phyloP scores from a whole-genome alignment of 1,140 invertebrate species.

The Pachyrhynchus sulphureomaculatus region DNA sequence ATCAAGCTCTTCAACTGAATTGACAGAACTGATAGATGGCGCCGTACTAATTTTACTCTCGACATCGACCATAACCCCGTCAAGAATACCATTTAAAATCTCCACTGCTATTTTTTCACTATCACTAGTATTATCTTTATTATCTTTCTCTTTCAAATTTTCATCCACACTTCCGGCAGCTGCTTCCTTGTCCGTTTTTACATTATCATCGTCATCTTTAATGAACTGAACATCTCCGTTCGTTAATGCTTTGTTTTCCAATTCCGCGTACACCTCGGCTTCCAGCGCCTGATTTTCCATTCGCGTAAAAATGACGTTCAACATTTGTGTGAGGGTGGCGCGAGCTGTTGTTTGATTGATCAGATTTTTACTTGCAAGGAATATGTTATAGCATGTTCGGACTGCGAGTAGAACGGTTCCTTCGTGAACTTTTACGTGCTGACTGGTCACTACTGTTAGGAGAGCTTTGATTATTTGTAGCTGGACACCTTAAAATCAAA shows the following conservation, averaged over 20 bases:
- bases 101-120: constrained; percentile 26
- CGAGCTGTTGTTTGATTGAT: constrained; percentile 99
- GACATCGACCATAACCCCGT: constrained; percentile 54
- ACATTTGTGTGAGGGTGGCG: constrained; percentile 97
- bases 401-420: constrained; percentile 93
- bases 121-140: not conserved
- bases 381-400: constrained; percentile 97
- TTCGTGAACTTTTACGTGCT: constrained; percentile 98
- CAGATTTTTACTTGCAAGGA: constrained; percentile 92
- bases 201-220: constrained; percentile 11
- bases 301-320: constrained; percentile 94
- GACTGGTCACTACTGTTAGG: constrained; percentile 95
- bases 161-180: not conserved
- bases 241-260: constrained; percentile 16
- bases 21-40: constrained; percentile 21
- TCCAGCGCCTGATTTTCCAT: constrained; percentile 90
- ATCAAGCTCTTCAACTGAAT: constrained; percentile 24
- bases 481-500: constrained; percentile 87
- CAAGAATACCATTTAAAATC: constrained; percentile 58
- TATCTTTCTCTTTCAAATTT: not conserved
- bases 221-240: constrained; percentile 33
- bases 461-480: constrained; percentile 99
- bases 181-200: constrained; percentile 11
- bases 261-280: constrained; percentile 49
- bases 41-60: constrained; percentile 37